Base-by-base conservation (phyloP, 1,140 invertebrate genomes). In the Samia ricini region DNA sequence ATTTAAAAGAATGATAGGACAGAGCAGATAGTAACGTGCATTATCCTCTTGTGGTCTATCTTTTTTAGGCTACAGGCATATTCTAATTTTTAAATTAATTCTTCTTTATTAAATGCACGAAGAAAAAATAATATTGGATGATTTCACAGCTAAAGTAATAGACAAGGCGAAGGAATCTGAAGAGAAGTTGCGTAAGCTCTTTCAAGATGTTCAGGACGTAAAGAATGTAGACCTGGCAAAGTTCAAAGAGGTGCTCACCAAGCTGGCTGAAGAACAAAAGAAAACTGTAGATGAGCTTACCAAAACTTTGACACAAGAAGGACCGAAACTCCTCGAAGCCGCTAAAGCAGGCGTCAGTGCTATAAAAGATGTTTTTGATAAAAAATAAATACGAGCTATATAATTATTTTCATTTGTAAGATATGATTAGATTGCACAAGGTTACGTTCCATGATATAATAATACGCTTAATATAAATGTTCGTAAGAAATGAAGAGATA, bases 131-230 rank as follows among this genome's bases (percentile, higher is more conserved):
- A 51, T 51, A 51, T n/a, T n/a, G n/a, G 18, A 20, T 51, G 8
- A 51, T 51, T 56, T 71, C 69, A 4, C 62, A 81, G 79, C 74
- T 8, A 76, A 84, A 69, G 61, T 85, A 2, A 70, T 81, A n/a
- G 79, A 80, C 19, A 48, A 60, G 3, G 50, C 64, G 0, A 74
- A 83, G 63, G 72, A 71, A 12, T 58, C 68, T 0, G 77, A 85
- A 36, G 68, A 69, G 0, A 78, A 78, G 48, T 76, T 69, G 0
- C 68, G 73, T 0, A 61, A 68, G 4, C 56, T 81, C 12, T 81
- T 85, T 61, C 56, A 65, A 3, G 73, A 76, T 4, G 72, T 71
- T 0, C 51, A 61, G 0, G 68, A 79, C 24, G 58, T 67, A 0
- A 61, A 68, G 1, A 69, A 69, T 12, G 68, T 85, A 0, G 72